Conservation (phyloP, 2,888 invertebrate genomes). For the Pristionchus fissidentatus region DNA sequence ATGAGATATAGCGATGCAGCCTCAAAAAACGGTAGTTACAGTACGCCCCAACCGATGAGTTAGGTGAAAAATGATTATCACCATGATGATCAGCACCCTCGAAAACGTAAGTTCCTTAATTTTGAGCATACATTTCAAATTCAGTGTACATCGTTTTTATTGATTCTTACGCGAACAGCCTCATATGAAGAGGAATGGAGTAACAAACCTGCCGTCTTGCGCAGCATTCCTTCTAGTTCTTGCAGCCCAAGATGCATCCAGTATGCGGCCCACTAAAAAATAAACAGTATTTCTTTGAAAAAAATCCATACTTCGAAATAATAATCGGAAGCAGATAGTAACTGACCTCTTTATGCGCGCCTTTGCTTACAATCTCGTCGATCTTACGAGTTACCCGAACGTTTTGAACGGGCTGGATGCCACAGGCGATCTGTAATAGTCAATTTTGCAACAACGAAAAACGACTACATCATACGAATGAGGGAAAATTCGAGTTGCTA, state of each 20-base stretch:
- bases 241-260: not conserved
- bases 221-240: not conserved
- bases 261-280: slow-evolving; percentile 1
- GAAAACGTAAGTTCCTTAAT: slow-evolving; percentile 81
- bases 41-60: too few relatives aligned
- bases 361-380: not conserved
- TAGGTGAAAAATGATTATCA: too few relatives aligned
- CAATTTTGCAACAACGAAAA: not conserved
- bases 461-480: not conserved
- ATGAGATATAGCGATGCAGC: too few relatives aligned
- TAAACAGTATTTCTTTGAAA: not conserved
- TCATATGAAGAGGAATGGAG: not conserved
- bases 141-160: too few relatives aligned
- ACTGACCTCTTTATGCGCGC: not conserved
- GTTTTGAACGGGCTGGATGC: slow-evolving; percentile 14
- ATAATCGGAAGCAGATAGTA: not conserved
- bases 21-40: too few relatives aligned
- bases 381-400: not conserved
- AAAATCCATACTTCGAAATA: too few relatives aligned
- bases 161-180: too few relatives aligned
- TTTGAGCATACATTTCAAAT: not conserved
- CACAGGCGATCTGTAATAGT: not conserved
- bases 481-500: not conserved
- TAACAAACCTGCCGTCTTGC: not conserved
- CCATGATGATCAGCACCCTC: too few relatives aligned